Conservation (phyloP, 2,113 vertebrate species). For the Chascanopsetta lugubris region DNA sequence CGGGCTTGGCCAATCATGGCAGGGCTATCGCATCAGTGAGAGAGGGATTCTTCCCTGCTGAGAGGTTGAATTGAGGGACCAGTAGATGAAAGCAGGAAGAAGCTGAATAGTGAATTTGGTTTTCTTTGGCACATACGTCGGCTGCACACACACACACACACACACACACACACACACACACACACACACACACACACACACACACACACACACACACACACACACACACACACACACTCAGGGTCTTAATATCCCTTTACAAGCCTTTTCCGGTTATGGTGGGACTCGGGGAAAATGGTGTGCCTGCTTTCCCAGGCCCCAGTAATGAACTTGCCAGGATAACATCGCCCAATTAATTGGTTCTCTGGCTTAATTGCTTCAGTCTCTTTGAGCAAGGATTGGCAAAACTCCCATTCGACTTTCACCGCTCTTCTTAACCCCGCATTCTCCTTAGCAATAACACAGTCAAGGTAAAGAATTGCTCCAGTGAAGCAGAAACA, state of each 20-base stretch:
- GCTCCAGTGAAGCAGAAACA: conserved; percentile 67
- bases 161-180: conserved; percentile 3
- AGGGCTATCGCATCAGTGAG: conserved; percentile 53
- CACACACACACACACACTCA: conserved; percentile 13
- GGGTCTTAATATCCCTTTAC: conserved; percentile 22
- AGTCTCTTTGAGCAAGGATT: conserved; percentile 60
- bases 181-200: conserved; percentile 4
- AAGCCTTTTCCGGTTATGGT: conserved; percentile 50
- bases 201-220: conserved; percentile 3
- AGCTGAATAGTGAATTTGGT: conserved; percentile 55
- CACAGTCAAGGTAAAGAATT: conserved; percentile 54
- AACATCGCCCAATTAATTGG: conserved; percentile 67
- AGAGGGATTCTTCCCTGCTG: conserved; percentile 63
- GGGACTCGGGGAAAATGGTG: conserved; percentile 42
- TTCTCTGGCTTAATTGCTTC: conserved; percentile 63
- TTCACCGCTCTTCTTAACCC: conserved; percentile 39
- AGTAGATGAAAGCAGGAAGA: conserved; percentile 64
- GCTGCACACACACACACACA: not conserved
- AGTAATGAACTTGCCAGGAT: conserved; percentile 69
- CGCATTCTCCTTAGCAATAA: conserved; percentile 49
- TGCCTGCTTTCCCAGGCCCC: conserved; percentile 67
- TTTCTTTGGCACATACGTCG: conserved; percentile 48
- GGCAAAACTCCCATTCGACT: conserved; percentile 53
- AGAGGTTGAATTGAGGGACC: conserved; percentile 63
- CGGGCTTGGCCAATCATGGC: conserved; percentile 31